Evolutionary conservation across 2,888 invertebrate genomes (phyloP), one percentile per base, ranked within the genome.

Genomic region (Hemaris fuciformis): DNA sequence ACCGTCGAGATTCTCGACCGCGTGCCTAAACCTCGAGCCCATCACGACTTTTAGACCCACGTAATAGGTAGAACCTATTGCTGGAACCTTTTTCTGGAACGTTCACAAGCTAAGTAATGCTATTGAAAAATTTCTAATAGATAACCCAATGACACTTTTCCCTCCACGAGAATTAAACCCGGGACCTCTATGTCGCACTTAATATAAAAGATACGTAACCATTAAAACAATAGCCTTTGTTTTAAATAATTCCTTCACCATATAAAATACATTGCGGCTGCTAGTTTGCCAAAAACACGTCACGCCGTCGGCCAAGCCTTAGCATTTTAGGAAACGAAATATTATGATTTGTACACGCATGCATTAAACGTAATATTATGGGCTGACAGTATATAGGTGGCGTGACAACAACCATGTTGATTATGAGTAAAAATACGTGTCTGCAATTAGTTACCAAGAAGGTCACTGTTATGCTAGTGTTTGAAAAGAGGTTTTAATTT

Each of bases 231-330:
- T 13, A 2, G 8, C 4, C 38, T 13, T 38, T 38, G 38, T 38
- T 38, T 38, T n/a, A 10, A 38, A 4, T 5, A 13, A n/a, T 34
- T 34, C 34, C 13, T 34, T 38, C n/a, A n/a, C 10, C 10, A n/a
- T 13, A 38, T 38, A 38, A 38, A 10, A 10, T 3, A n/a, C 38
- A n/a, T n/a, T 43, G 43, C 43, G 10, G 18, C 18, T 31, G 31
- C 18, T 31, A 31, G 53, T 18, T 53, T 31, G 53, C 53, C 18
- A 53, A 53, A 53, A 53, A 53, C 31, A 15, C 10, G 53, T 31
- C 53, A 53, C 53, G 31, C 53, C 53, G 31, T 27, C 31, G 27
- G 31, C 53, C 53, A 53, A 53, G 53, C 53, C 53, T 31, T 18
- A 46, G 23, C 23, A 23, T 31, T 53, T 31, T 18, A 27, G 53